These are phyloP conservation scores for Myodes glareolus DNA, from an alignment of 2,113 vertebrate species.

Conservation along the genomic window DNA sequence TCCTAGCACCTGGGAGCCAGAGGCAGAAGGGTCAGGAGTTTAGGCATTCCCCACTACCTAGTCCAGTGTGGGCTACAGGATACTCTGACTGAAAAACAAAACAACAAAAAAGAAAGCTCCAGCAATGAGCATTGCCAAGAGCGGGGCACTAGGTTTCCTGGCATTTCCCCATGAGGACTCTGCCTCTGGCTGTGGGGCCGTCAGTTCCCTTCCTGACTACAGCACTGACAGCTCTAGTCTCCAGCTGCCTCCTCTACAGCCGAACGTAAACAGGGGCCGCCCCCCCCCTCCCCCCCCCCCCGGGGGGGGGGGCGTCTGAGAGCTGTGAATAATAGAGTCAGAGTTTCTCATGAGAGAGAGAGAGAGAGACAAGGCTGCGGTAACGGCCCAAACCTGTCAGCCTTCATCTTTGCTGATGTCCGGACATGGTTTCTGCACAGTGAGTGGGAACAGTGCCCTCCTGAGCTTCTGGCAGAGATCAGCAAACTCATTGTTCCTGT, in stretches of 20 bases:
- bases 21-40: background rate
- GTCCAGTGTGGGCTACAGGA: background rate
- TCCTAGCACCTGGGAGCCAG: background rate
- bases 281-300: background rate
- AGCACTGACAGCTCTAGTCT: background rate
- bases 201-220: background rate
- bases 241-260: background rate
- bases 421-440: slow-evolving; percentile 21
- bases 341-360: background rate
- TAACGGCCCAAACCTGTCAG: background rate
- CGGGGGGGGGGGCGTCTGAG: background rate
- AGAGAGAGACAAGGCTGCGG: background rate
- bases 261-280: background rate
- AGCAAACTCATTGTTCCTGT: background rate
- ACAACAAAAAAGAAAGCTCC: background rate
- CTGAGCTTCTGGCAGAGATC: background rate
- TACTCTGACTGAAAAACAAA: background rate
- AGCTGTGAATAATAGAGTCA: background rate
- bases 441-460: background rate
- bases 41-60: background rate
- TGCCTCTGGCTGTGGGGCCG: background rate
- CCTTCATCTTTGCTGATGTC: slow-evolving; percentile 1
- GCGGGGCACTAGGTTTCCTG: background rate
- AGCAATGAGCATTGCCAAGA: background rate
- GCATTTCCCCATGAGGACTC: background rate